Evolutionary conservation across 2,113 vertebrate genomes (phyloP).

Genomic region (Embiotoca jacksoni): DNA sequence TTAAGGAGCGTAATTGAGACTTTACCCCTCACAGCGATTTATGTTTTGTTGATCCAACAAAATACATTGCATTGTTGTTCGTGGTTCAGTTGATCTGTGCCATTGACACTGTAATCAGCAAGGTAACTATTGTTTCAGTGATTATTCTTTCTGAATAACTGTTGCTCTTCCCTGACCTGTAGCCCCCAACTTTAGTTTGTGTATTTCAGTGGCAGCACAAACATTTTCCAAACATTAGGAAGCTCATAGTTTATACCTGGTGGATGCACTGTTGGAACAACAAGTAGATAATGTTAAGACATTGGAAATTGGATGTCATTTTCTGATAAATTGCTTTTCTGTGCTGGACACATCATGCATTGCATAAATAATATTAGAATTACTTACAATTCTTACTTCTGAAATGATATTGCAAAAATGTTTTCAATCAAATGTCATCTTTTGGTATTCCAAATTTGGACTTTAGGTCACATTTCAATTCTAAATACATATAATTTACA

Average conservation of each 20-base stretch:
- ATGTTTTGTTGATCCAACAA: too few species aligned
- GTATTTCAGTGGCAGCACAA: slow-evolving; percentile 16
- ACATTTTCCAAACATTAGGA: neutral
- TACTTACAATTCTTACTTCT: neutral
- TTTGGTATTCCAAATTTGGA: neutral
- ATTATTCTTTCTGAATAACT: neutral
- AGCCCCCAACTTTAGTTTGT: neutral
- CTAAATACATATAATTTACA: neutral
- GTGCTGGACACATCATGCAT: slow-evolving; percentile 74
- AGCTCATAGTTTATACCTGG: slow-evolving; percentile 5
- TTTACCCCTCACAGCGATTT: too few species aligned
- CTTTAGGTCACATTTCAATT: neutral
- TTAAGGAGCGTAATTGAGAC: too few species aligned
- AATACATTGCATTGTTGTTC: too few species aligned
- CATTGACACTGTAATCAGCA: neutral
- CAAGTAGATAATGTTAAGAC: slow-evolving; percentile 37
- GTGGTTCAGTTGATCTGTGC: neutral
- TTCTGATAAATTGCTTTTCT: slow-evolving; percentile 23
- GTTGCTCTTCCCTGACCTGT: neutral
- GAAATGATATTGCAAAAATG: slow-evolving; percentile 19
- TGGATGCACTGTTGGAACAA: slow-evolving; percentile 15
- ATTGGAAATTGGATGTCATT: slow-evolving; percentile 21
- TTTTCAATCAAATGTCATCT: neutral
- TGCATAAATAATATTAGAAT: slow-evolving; percentile 17
- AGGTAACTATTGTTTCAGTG: neutral